These are phyloP conservation scores for Botia kubotai DNA, from an alignment of 2,797 vertebrate species.

Conservation along the genomic window DNA sequence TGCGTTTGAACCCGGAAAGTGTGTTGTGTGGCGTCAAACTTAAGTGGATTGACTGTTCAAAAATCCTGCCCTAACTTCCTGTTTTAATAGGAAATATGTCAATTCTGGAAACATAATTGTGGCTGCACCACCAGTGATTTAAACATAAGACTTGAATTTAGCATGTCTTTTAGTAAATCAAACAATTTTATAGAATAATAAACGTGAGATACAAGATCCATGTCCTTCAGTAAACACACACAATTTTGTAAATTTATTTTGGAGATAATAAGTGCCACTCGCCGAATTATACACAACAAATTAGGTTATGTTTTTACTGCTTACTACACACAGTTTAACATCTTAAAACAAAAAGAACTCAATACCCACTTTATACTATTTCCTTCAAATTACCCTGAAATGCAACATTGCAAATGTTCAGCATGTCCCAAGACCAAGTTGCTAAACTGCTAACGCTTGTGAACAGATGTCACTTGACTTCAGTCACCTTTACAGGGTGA, in stretches of 20 bases:
- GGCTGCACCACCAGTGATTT: too few species aligned
- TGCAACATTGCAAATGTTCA: not conserved
- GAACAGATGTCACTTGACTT: not conserved
- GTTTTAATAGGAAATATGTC: too few species aligned
- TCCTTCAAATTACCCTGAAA: not conserved
- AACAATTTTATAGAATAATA: not conserved
- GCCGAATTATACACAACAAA: not conserved
- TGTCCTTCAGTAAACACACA: not conserved
- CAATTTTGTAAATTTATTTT: too few species aligned
- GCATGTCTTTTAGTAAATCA: not conserved
- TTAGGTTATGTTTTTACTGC: not conserved
- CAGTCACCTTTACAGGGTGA: conserved; percentile 56
- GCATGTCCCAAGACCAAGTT: not conserved
- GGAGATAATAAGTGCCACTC: not conserved
- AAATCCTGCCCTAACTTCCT: too few species aligned
- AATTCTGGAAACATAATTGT: too few species aligned
- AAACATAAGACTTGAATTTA: not conserved
- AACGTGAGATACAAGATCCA: not conserved
- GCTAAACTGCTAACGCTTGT: not conserved
- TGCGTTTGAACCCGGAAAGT: too few species aligned
- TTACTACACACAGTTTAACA: not conserved
- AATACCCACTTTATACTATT: not conserved
- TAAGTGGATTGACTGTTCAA: too few species aligned
- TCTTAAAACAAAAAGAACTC: too few species aligned
- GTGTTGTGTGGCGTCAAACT: too few species aligned